A percentile compares a stretch with the other conserved stretches of the same genome.
Evolutionary conservation across 37 sponge, comb jelly and placozoan genomes (phyloP).

Genomic region (Ianthella basta): DNA sequence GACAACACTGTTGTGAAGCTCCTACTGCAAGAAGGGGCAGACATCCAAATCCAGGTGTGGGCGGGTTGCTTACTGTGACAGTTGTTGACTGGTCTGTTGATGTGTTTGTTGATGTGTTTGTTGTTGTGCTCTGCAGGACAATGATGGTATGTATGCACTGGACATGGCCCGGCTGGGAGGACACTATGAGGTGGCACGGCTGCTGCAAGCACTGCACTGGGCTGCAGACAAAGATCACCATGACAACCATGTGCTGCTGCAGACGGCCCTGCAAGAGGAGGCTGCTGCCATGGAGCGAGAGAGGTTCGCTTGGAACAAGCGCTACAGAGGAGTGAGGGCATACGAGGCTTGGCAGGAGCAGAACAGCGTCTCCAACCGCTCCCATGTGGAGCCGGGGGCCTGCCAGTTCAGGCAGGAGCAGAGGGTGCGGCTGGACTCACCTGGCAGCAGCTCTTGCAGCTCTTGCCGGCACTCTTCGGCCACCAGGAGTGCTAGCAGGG

Average conservation of each 20-base stretch:
- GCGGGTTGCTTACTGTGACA: neutral
- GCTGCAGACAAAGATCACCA: constrained; percentile 50
- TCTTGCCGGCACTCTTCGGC: neutral
- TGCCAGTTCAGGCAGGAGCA: constrained; percentile 4
- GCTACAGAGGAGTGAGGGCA: constrained; percentile 26
- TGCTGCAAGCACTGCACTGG: constrained; percentile 76
- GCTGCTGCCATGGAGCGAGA: constrained; percentile 18
- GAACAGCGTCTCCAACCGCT: neutral
- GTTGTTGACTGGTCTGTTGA: neutral
- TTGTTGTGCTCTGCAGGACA: constrained; percentile 41
- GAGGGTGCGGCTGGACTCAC: neutral
- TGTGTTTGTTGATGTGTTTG: constrained; percentile 10
- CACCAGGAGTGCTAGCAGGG: neutral
- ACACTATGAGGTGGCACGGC: constrained; percentile 67
- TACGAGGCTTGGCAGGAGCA: constrained; percentile 47
- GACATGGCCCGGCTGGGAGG: constrained; percentile 54
- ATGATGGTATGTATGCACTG: constrained; percentile 46
- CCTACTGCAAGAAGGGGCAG: constrained; percentile 54
- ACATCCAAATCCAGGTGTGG: constrained; percentile 47
- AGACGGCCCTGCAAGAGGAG: constrained; percentile 35
- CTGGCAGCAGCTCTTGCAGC: neutral
- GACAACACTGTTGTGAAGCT: constrained; percentile 35
- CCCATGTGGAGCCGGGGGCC: neutral
- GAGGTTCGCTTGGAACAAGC: neutral
- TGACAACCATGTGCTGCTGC: constrained; percentile 16